Base-by-base conservation (phyloP, 2,888 invertebrate genomes). In the Megastigmus dorsalis region DNA sequence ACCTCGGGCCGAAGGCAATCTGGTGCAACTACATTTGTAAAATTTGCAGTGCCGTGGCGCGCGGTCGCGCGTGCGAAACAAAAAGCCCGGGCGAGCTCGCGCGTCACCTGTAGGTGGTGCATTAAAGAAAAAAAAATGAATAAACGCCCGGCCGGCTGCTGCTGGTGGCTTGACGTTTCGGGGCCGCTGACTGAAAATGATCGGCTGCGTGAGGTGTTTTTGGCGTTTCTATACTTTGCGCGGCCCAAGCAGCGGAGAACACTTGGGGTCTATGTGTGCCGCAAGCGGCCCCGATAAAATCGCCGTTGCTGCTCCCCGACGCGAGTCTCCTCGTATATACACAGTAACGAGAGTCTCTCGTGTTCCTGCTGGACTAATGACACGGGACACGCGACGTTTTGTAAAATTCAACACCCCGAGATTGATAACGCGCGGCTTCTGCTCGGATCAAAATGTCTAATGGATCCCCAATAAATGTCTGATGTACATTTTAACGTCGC, bases 281-380 rank as follows among this genome's bases (percentile, higher is more conserved):
- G 43, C 10, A 0, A 28, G n/a, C 6, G 20, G 15, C n/a, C n/a
- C n/a, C 59, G 60, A 70, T 66, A 67, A 70, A 57, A 66, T 66
- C 75, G 63, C 55, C 67, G 72, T 66, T 52, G 57, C 20, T 50
- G 45, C n/a, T n/a, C n/a, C n/a, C n/a, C 57, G 57, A 67, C 55
- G 74, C 26, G 62, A 67, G n/a, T n/a, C 75, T 69, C 70, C 69
- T 71, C 70, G 70, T n/a, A n/a, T n/a, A n/a, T n/a, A n/a, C n/a
- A n/a, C n/a, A n/a, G n/a, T 81, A 81, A 80, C 78, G 80, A 80
- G 80, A 80, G 76, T 76, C 79, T 80, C 77, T 80, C 81, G 79
- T 81, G 81, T 76, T 76, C 55, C 20, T 63, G 55, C 38, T 30
- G 20, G 62, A 76, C 78, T 82, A 82, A 82, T 77, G 80, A 78